Evolutionary conservation across 2,797 vertebrate species (phyloP).

Genomic region (Phoxinus dragarum): DNA sequence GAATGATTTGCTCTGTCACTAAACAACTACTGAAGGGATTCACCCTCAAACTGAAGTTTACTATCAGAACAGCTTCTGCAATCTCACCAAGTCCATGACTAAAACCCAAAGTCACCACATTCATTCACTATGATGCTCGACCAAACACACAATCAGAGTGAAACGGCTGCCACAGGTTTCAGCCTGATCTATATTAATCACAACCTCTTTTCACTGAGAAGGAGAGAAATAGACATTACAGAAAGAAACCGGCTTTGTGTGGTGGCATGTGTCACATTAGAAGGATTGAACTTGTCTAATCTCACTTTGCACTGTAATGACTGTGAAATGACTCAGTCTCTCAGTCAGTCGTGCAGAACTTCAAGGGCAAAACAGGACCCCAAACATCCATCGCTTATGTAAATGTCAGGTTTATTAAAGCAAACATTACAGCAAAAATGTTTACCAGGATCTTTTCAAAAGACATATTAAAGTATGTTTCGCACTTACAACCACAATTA

Average conservation of each 20-base stretch:
- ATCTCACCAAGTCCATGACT: not conserved
- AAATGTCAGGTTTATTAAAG: not conserved
- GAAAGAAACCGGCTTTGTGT: not conserved
- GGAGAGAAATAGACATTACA: not conserved
- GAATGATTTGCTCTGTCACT: not conserved
- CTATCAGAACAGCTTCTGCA: not conserved
- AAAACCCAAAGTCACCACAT: not conserved
- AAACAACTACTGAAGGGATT: not conserved
- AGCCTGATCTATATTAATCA: not conserved
- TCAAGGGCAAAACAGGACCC: not conserved
- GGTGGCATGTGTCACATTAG: not conserved
- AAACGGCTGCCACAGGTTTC: not conserved
- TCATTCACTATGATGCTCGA: not conserved
- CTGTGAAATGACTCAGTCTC: slow-evolving; percentile 12
- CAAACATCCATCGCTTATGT: not conserved
- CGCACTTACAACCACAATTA: not conserved
- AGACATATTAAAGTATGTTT: not conserved
- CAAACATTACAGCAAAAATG: too few relatives aligned
- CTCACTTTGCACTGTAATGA: not conserved
- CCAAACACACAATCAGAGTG: not conserved
- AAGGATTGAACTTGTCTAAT: not conserved
- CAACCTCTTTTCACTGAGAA: not conserved
- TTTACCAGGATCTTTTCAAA: not conserved
- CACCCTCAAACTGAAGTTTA: slow-evolving; percentile 19
- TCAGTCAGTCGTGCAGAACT: not conserved